Evolutionary conservation across 2,113 vertebrate species (phyloP).

Genomic region (Ctenomys sociabilis): DNA sequence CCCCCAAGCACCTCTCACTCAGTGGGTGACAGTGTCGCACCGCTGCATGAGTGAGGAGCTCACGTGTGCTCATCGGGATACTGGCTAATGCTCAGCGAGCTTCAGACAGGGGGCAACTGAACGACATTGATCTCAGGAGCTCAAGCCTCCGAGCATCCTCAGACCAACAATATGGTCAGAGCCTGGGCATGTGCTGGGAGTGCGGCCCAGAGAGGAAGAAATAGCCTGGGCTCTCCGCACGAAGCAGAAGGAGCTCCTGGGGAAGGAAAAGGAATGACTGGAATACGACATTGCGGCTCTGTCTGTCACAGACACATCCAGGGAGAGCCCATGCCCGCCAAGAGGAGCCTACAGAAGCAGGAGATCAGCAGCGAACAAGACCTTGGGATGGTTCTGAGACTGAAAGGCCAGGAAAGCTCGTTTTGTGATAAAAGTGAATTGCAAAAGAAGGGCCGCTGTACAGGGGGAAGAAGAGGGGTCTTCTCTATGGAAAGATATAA

Average conservation of each 20-base stretch:
- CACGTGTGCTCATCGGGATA: fast-evolving
- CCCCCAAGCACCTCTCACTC: fast-evolving
- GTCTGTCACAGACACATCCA: fast-evolving
- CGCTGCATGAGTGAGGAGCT: too few relatives aligned
- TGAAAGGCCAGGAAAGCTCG: fast-evolving
- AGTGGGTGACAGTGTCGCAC: fast-evolving
- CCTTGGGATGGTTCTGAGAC: neutral
- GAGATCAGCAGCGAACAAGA: neutral
- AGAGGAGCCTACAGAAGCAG: neutral
- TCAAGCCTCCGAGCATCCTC: neutral
- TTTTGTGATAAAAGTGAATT: neutral
- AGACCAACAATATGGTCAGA: neutral
- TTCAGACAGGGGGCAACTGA: neutral
- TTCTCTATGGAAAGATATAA: neutral
- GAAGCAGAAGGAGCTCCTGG: neutral
- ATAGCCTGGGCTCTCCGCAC: neutral
- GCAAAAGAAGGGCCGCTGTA: neutral
- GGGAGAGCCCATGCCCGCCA: neutral
- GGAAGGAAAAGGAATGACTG: too few relatives aligned
- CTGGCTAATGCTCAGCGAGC: too few relatives aligned
- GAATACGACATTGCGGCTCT: fast-evolving
- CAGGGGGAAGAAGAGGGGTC: too few relatives aligned
- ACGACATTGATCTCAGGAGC: neutral
- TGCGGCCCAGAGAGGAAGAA: neutral
- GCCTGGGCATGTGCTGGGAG: neutral